phyloP scores from a whole-genome alignment of 2,113 vertebrate species.

The Chlorodrepanis virens region DNA sequence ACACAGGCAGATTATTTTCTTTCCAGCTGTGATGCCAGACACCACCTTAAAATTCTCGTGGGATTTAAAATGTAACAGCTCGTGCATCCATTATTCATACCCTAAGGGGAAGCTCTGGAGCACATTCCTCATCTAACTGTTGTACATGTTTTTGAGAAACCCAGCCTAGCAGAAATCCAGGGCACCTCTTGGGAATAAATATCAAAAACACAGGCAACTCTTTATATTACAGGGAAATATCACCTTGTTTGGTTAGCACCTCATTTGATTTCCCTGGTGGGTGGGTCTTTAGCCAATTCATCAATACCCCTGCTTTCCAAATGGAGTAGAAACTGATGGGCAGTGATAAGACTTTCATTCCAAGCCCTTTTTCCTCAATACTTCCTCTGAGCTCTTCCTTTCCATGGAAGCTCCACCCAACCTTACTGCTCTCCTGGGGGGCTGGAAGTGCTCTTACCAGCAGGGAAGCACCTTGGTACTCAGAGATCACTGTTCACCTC shows the following conservation, averaged over 20 bases:
- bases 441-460: not conserved
- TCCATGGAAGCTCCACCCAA: accelerated
- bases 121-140: not conserved
- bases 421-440: not conserved
- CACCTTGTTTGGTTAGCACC: not conserved
- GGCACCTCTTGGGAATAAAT: not conserved
- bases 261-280: not conserved
- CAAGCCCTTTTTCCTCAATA: not conserved
- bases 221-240: not conserved
- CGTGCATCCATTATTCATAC: not conserved
- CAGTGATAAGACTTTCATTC: not conserved
- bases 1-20: not conserved
- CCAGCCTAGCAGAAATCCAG: not conserved
- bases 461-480: not conserved
- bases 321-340: not conserved
- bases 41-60: not conserved
- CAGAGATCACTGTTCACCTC: not conserved
- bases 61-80: not conserved
- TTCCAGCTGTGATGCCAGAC: not conserved
- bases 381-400: not conserved
- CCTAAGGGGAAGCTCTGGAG: not conserved
- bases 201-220: not conserved
- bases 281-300: not conserved
- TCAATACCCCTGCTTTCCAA: not conserved
- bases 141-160: not conserved